Conservation (phyloP, 2,888 invertebrate species). For the Cylloceria caligata region DNA sequence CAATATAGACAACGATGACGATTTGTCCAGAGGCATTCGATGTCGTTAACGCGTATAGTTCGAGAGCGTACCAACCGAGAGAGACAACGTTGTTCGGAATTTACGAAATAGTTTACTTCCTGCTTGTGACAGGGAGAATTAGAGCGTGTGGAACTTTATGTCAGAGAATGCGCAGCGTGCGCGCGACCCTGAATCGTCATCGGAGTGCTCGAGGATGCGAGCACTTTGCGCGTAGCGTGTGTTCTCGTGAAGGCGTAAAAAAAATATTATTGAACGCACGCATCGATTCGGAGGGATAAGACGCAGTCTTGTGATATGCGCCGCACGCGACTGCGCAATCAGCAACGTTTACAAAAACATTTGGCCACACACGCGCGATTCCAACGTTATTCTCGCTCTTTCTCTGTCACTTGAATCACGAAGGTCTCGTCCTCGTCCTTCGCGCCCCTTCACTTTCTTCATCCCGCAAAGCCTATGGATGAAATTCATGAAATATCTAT, state of each 20-base stretch:
- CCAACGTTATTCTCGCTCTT: conserved; percentile 24
- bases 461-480: conserved; percentile 63
- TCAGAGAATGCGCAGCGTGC: conserved; percentile 57
- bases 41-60: conserved; percentile 40
- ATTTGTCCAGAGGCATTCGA: not conserved
- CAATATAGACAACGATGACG: not conserved
- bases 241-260: conserved; percentile 1
- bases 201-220: conserved; percentile 63
- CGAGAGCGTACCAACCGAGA: conserved; percentile 54
- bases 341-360: conserved; percentile 20
- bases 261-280: not conserved
- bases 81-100: conserved; percentile 65
- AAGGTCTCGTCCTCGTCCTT: conserved; percentile 65
- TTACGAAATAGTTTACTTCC: conserved; percentile 74
- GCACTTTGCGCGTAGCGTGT: conserved; percentile 48
- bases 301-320: not conserved
- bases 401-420: conserved; percentile 49
- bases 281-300: not conserved
- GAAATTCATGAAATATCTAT: conserved; percentile 62
- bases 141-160: conserved; percentile 74
- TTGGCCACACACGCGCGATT: conserved; percentile 57
- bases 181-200: conserved; percentile 67
- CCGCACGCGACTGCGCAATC: conserved; percentile 2
- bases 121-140: conserved; percentile 66
- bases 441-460: conserved; percentile 69